A percentile compares a stretch with the other conserved stretches of the same genome.
phyloP scores from a whole-genome alignment of 2,888 invertebrate genomes.

The Oxytorus armatus region DNA sequence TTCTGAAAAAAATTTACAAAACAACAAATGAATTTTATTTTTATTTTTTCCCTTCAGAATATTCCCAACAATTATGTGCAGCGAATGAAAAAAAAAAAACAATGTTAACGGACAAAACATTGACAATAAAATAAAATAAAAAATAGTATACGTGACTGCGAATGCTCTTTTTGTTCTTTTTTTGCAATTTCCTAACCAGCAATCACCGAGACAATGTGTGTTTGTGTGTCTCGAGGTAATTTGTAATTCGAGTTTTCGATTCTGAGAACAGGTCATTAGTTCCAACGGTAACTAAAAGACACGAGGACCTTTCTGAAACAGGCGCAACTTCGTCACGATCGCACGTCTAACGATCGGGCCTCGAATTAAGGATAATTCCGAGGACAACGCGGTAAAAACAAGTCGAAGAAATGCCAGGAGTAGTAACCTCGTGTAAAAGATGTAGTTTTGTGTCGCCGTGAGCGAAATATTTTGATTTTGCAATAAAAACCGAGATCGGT shows the following conservation, averaged over 20 bases:
- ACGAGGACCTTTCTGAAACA: constrained; percentile 26
- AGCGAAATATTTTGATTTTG: constrained; percentile 64
- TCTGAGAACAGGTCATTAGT: constrained; percentile 34
- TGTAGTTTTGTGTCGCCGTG: constrained; percentile 43
- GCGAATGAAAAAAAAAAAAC: no score
- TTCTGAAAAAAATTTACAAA: no score
- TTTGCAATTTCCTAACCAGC: no score
- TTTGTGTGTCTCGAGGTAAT: constrained; percentile 20
- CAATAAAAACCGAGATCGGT: constrained; percentile 63
- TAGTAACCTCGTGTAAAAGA: constrained; percentile 45
- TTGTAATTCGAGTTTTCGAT: background rate
- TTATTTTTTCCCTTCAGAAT: no score
- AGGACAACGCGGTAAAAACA: background rate
- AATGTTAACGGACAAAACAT: no score
- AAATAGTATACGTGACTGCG: no score
- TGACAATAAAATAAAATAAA: no score
- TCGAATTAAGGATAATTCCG: constrained; percentile 62
- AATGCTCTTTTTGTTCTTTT: no score
- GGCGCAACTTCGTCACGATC: constrained; percentile 52
- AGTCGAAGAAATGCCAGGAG: constrained; percentile 22
- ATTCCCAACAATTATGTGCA: no score
- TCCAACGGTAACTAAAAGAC: constrained; percentile 9
- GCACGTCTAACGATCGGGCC: constrained; percentile 42
- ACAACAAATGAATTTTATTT: no score
- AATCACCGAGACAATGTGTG: no score